phyloP scores from a whole-genome alignment of 2,113 vertebrate species.

The Oreochromis spilurus region DNA sequence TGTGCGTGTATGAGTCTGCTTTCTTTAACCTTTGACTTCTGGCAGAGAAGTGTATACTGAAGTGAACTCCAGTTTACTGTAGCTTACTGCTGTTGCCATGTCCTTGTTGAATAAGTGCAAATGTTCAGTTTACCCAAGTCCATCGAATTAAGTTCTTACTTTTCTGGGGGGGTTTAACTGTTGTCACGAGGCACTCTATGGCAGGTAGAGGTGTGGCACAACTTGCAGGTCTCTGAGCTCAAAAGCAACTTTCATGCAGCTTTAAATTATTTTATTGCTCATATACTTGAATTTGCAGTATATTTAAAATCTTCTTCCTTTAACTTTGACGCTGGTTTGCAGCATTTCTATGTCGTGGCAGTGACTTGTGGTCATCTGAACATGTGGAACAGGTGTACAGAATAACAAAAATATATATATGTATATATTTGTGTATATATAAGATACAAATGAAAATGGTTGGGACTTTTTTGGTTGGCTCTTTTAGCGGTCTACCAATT shows the following conservation, averaged over 20 bases:
- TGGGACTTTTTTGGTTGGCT: rapidly evolving
- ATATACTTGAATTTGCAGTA: neutral
- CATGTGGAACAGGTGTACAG: neutral
- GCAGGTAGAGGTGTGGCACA: neutral
- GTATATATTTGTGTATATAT: too few relatives aligned
- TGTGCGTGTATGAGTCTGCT: neutral
- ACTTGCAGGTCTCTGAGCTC: neutral
- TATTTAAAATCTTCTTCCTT: neutral
- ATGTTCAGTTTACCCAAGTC: neutral
- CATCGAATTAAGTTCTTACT: neutral
- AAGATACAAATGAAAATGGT: neutral
- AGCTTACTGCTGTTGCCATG: neutral
- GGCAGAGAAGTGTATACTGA: neutral
- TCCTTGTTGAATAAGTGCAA: neutral
- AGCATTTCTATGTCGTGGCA: rapidly evolving
- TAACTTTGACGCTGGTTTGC: neutral
- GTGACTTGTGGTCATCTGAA: neutral
- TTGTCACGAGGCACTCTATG: neutral
- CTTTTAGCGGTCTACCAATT: neutral
- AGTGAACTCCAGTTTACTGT: neutral
- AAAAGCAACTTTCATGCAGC: neutral
- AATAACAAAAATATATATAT: neutral
- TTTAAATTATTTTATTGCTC: neutral
- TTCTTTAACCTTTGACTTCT: neutral
- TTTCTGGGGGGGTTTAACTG: neutral